These are phyloP conservation scores for Geophilus truncorum DNA, from an alignment of 2,888 invertebrate genomes.

Conservation along the genomic window DNA sequence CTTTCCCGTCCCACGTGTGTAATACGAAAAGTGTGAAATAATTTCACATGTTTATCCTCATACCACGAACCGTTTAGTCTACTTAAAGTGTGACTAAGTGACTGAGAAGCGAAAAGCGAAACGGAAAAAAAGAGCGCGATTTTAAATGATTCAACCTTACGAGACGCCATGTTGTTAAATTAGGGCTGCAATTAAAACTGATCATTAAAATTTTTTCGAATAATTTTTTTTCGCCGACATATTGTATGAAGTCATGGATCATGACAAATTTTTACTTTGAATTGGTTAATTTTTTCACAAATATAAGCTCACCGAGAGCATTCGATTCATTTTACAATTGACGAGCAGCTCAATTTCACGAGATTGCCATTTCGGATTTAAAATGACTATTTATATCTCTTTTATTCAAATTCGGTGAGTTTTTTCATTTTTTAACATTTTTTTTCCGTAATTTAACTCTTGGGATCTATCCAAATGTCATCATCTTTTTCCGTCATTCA, in stretches of 20 bases:
- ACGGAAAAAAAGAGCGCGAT: not conserved
- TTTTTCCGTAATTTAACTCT: not conserved
- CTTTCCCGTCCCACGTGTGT: not conserved
- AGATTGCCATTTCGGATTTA: not conserved
- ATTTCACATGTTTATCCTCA: slow-evolving; percentile 1
- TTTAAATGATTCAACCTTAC: slow-evolving; percentile 9
- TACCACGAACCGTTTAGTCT: slow-evolving; percentile 25
- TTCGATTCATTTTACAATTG: not conserved
- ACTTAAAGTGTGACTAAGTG: slow-evolving; percentile 12
- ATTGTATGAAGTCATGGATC: not conserved
- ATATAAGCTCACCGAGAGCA: not conserved
- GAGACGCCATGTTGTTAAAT: not conserved
- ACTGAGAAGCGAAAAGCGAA: not conserved
- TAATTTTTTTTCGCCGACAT: not conserved
- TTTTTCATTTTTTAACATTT: not conserved
- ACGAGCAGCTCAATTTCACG: not conserved
- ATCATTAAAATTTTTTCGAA: not conserved
- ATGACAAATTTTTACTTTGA: slow-evolving; percentile 12
- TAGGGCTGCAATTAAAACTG: not conserved
- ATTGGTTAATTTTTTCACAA: not conserved
- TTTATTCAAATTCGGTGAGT: slow-evolving; percentile 13
- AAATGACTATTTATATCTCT: not conserved
- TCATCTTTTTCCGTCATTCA: not conserved
- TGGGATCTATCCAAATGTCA: not conserved
- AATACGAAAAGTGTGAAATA: not conserved